Base-by-base conservation (phyloP, 2,113 vertebrate genomes). In the Synodontis membranacea region DNA sequence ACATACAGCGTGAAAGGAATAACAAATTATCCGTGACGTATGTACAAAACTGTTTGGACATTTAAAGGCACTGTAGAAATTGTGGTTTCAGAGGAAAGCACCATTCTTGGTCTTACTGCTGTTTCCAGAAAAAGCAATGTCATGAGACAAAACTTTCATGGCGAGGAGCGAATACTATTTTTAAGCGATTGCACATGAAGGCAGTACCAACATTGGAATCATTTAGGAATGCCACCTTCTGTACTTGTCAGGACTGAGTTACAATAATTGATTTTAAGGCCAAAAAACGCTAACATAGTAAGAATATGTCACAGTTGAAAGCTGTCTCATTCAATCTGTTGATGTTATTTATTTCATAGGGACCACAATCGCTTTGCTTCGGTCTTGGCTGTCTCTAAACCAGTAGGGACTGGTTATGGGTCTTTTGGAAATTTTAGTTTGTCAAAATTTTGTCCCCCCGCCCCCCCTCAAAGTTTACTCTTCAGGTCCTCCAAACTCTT, bases 291-390 rank as follows among this genome's bases (percentile, higher is more conserved):
- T 89, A 80, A 87, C 83, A 82, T 75, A 64, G 80, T 80, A 83
- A 79, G 85, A 92, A 90, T 89, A 92, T 90, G 56, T 88, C 88
- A 90, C 91, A 93, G 89, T 94, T 95, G 93, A 94, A 93, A 94
- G 90, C 91, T 94, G 88, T 93, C 44, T 86, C 72, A 48, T 87
- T 80, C 39, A 84, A 87, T 85, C 79, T 80, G 56, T 46, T 76
- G 75, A 39, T 91, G 88, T 90, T 90, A 92, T 93, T 94, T 93
- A 94, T 94, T 94, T 89, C 75, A 85, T 86, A 66, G 84, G 83
- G 89, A 86, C 87, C 90, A 88, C 79, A 80, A 74, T 89, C 88
- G 58, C 88, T 86, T 46, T 48, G 72, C 50, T 68, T 86, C 37
- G 86, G 62, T 80, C 11, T 83, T 86, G 74, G 80, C 78, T 86